Base-by-base conservation (phyloP, 2,888 invertebrate species). In the Agriotes lineatus region DNA sequence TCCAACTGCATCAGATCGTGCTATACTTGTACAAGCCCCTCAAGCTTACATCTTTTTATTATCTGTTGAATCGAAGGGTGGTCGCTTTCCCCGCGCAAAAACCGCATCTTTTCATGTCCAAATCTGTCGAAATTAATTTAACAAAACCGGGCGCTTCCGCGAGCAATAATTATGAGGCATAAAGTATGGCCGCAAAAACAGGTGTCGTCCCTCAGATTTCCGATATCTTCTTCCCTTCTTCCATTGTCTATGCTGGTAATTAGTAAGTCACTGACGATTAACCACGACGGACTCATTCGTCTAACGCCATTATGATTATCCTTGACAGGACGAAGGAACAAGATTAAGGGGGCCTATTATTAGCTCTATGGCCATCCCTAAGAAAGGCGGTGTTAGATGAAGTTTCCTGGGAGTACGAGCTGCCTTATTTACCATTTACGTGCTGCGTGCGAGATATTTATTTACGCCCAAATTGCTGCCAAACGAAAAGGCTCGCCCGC, bases 301-400 rank as follows among this genome's bases (percentile, higher is more conserved):
- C 82, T 83, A 83, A 83, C 81, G 81, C 82, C 75, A 83, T 83
- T 83, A 83, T 83, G 83, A 83, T 83, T 83, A 83, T 79, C 81
- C 80, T 75, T 82, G 83, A 83, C 83, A 82, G 83, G 78, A 76
- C 79, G 78, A 78, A 79, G 79, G 79, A 78, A 74, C 72, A 70
- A 74, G 74, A 73, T 71, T 71, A 71, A 69, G 73, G 67, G 75
- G 72, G 25, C 25, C 72, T 76, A 71, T 77, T 77, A 77, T 76
- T 76, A 74, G 74, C 70, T 73, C 63, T 71, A 71, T 73, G 74
- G 70, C 74, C 69, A 75, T 75, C 70, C 70, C 71, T 68, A 69
- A 69, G 65, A 70, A 70, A 69, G 65, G 68, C 69, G 14, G 16
- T 54, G 39, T 54, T 35, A 48, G 50, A 61, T 61, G 22, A 50